These are phyloP conservation scores for Trichopria drosophilae DNA, from an alignment of 2,888 invertebrate genomes.

Conservation along the genomic window DNA sequence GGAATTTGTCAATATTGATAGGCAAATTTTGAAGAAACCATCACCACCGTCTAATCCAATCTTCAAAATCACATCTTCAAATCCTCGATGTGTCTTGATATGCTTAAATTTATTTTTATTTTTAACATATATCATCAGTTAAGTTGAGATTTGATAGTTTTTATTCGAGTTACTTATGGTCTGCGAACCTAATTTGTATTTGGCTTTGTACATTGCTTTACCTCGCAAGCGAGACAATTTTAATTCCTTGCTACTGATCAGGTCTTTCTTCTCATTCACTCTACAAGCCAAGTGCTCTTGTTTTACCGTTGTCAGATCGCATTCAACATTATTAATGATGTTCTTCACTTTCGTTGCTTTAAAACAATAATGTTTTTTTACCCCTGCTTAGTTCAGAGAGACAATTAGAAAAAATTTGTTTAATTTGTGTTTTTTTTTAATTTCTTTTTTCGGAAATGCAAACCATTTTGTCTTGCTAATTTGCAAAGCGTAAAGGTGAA, in stretches of 20 bases:
- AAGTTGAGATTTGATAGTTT: neutral
- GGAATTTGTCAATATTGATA: neutral
- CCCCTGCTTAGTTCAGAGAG: neutral
- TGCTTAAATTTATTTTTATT: neutral
- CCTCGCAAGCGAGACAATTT: neutral
- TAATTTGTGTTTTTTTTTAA: neutral
- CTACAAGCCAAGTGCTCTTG: neutral
- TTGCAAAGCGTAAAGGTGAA: too few relatives aligned
- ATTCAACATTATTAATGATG: neutral
- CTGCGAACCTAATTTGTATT: neutral
- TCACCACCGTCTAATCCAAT: slow-evolving; percentile 1
- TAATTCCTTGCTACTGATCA: neutral
- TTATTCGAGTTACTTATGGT: neutral
- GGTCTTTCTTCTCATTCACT: neutral
- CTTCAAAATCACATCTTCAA: neutral
- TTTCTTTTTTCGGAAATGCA: neutral
- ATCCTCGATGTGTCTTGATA: neutral
- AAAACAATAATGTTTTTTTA: neutral
- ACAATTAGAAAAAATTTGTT: neutral
- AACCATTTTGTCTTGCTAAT: slow-evolving; percentile 1
- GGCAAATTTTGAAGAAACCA: slow-evolving; percentile 1
- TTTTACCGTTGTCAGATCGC: neutral
- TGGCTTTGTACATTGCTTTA: neutral
- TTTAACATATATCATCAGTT: too few relatives aligned
- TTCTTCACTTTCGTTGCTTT: neutral